phyloP scores from a whole-genome alignment of 2,888 invertebrate genomes.

The Latrodectus hesperus region DNA sequence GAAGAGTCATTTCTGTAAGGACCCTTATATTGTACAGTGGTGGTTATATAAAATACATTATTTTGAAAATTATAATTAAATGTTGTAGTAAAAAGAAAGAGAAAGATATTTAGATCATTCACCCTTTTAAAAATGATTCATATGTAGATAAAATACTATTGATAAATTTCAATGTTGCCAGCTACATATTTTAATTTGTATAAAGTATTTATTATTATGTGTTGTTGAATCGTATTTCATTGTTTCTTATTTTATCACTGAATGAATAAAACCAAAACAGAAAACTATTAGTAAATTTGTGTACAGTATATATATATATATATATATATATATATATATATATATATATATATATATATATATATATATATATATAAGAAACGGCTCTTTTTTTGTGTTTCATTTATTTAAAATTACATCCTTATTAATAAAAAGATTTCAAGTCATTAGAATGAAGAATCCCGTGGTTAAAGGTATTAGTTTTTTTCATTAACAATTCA shows the following conservation, averaged over 20 bases:
- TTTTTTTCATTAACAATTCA: too few relatives aligned
- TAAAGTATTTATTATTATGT: slow-evolving; percentile 69
- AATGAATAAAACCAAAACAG: background rate
- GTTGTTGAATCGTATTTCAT: slow-evolving; percentile 22
- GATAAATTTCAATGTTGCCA: slow-evolving; percentile 66
- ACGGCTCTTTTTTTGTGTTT: too few relatives aligned
- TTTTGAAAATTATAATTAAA: slow-evolving; percentile 45
- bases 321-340: too few relatives aligned
- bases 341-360: too few relatives aligned
- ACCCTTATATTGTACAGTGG: slow-evolving; percentile 17
- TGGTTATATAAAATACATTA: slow-evolving; percentile 39
- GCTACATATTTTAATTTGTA: slow-evolving; percentile 69
- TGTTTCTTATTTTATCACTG: background rate
- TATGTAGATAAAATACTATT: slow-evolving; percentile 64
- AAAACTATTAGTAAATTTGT: background rate
- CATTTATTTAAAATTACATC: too few relatives aligned
- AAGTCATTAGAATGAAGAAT: too few relatives aligned
- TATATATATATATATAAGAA: too few relatives aligned
- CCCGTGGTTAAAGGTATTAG: too few relatives aligned
- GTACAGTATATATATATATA: background rate
- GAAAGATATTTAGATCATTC: slow-evolving; percentile 33
- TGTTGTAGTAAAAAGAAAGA: slow-evolving; percentile 35
- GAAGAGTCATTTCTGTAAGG: slow-evolving; percentile 58
- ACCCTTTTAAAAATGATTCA: slow-evolving; percentile 57
- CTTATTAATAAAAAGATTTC: too few relatives aligned